Percentiles rank a stretch among this genome's conserved stretches.
Conservation (phyloP, 2,888 invertebrate genomes). For the Dermolepida albohirtum region DNA sequence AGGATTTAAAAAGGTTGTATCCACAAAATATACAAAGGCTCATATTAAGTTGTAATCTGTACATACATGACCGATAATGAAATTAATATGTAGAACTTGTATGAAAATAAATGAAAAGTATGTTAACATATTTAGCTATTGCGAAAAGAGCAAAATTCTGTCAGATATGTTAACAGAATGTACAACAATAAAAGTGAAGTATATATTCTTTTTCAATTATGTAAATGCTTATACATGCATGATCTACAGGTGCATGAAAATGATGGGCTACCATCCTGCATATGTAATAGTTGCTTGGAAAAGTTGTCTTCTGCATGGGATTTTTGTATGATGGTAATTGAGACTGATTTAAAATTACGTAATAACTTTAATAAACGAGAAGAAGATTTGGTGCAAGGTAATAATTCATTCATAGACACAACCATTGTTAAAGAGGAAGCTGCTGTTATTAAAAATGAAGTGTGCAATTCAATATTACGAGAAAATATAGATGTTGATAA, state of each 20-base stretch:
- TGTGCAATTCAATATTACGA: not conserved
- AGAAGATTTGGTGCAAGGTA: not conserved
- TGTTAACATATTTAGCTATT: constrained; percentile 2
- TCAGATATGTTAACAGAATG: constrained; percentile 18
- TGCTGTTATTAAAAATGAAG: not conserved
- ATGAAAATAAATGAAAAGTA: not conserved
- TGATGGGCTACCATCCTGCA: not conserved
- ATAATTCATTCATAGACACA: too few species aligned
- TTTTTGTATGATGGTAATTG: not conserved
- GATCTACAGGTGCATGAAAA: not conserved
- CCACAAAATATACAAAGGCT: too few species aligned
- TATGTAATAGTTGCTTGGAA: not conserved
- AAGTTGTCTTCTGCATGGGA: constrained; percentile 4
- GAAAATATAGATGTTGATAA: not conserved
- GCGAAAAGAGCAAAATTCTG: not conserved
- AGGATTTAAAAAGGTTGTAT: too few species aligned
- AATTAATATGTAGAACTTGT: constrained; percentile 11
- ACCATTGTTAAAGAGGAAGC: not conserved
- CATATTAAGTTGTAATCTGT: too few species aligned
- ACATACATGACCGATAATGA: too few species aligned
- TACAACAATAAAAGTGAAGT: constrained; percentile 13
- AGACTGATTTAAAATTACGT: not conserved
- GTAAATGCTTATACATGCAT: not conserved
- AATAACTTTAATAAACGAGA: not conserved
- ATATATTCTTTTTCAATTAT: not conserved